Conservation (phyloP, 2,888 invertebrate genomes). For the Neoitamus cyanurus region DNA sequence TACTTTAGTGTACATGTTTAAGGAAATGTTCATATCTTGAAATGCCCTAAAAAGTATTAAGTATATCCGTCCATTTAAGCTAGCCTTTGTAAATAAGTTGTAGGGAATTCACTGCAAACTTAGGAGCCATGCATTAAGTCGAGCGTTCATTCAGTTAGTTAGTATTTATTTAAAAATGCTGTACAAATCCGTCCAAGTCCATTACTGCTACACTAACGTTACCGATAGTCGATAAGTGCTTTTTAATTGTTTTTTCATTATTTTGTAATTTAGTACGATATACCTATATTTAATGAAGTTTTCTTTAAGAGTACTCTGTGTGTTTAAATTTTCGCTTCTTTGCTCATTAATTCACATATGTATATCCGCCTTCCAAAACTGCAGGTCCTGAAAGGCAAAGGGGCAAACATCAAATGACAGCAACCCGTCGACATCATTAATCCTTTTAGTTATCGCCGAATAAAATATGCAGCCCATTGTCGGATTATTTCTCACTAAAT, state of each 20-base stretch:
- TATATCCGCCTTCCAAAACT: too few relatives aligned
- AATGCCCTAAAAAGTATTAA: neutral
- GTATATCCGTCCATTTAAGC: neutral
- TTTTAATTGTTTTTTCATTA: neutral
- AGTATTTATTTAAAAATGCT: slow-evolving; percentile 4
- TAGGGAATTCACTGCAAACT: neutral
- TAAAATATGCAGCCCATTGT: neutral
- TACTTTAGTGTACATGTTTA: neutral
- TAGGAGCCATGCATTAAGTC: neutral
- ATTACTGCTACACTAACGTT: neutral
- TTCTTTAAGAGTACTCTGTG: neutral
- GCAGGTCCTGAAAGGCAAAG: too few relatives aligned
- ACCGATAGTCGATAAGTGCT: neutral
- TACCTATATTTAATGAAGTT: neutral
- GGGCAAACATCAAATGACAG: neutral
- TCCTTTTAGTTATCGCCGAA: neutral
- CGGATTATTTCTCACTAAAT: neutral
- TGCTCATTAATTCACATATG: neutral
- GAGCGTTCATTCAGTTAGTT: neutral
- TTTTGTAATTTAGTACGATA: neutral
- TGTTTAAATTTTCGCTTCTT: neutral
- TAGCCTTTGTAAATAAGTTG: neutral
- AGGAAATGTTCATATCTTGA: neutral
- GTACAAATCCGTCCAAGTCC: slow-evolving; percentile 13
- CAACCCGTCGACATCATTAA: neutral